Conservation (phyloP, 2,797 vertebrate genomes). For the Orestias chungarensis region DNA sequence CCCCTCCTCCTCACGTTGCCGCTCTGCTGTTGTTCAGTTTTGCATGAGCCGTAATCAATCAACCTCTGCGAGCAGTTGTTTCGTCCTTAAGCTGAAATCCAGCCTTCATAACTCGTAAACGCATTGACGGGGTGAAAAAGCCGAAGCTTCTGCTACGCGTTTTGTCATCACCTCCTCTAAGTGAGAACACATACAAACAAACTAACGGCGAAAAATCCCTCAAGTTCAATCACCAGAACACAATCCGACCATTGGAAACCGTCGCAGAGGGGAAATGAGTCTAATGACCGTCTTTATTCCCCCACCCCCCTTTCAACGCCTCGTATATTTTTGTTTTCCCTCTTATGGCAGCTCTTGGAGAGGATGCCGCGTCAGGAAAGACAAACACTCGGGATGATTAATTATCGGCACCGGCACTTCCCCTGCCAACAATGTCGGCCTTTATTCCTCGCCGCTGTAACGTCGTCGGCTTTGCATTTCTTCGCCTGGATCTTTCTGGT, state of each 20-base stretch:
- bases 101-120: neutral
- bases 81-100: neutral
- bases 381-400: conserved; percentile 78
- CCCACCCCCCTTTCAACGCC: conserved; percentile 59
- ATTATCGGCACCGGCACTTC: conserved; percentile 71
- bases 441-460: conserved; percentile 64
- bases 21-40: conserved; percentile 37
- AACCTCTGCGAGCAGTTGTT: neutral
- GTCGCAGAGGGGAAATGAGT: conserved; percentile 62
- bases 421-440: conserved; percentile 65
- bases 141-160: conserved; percentile 38
- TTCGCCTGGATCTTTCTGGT: conserved; percentile 60
- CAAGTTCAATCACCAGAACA: conserved; percentile 50
- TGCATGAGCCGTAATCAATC: conserved; percentile 25
- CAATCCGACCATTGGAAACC: conserved; percentile 61
- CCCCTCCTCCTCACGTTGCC: conserved; percentile 15
- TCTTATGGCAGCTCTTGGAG: conserved; percentile 77
- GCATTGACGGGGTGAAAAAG: conserved; percentile 31
- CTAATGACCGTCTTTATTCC: conserved; percentile 70
- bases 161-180: conserved; percentile 57
- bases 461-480: conserved; percentile 66
- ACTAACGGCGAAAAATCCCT: conserved; percentile 42
- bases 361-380: conserved; percentile 76
- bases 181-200: conserved; percentile 55
- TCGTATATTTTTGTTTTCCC: conserved; percentile 73